Base-by-base conservation (phyloP, 2,888 invertebrate genomes). In the Parnassius glacialis region DNA sequence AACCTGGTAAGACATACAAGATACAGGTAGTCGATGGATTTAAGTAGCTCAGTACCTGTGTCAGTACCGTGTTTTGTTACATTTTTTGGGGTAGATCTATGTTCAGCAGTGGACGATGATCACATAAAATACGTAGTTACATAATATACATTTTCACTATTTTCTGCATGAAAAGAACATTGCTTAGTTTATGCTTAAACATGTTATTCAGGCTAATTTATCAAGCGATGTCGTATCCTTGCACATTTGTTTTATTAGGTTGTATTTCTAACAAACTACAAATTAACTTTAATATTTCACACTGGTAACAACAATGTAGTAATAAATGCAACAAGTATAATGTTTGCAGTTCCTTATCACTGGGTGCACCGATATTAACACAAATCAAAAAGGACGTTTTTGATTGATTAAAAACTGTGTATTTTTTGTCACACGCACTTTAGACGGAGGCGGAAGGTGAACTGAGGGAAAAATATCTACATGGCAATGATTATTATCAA, bases 361-460 rank as follows among this genome's bases (percentile, higher is more conserved):
- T 20, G n/a, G 9, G 45, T 11, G 47, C 52, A 57, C 55, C 63
- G 59, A 63, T 63, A 55, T 59, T 56, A 59, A 59, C 62, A 59
- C 56, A 51, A 59, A 47, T 34, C 16, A 42, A 13, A 52, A 42
- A 41, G 16, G 47, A 56, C 43, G 43, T 43, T 25, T 34, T 9
- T 2, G 12, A 45, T 55, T n/a, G 11, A 25, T 45, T 7, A 11
- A 25, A 16, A 54, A 41, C 2, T 54, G 3, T 44, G 10, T 45
- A 42, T 54, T 45, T 53, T 43, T n/a, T 52, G 47, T 51, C 51
- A 59, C 63, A 63, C 63, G 63, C 63, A 63, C 63, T 59, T 59
- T 56, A 56, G 56, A 57, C 52, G 59, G 56, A 56, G 52, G 63
- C 63, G 63, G 59, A 56, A 63, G 48, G 56, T 52, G 56, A 56